These are phyloP conservation scores for Hirtodrosophila duncani DNA, from an alignment of 2,888 invertebrate genomes.

Conservation along the genomic window DNA sequence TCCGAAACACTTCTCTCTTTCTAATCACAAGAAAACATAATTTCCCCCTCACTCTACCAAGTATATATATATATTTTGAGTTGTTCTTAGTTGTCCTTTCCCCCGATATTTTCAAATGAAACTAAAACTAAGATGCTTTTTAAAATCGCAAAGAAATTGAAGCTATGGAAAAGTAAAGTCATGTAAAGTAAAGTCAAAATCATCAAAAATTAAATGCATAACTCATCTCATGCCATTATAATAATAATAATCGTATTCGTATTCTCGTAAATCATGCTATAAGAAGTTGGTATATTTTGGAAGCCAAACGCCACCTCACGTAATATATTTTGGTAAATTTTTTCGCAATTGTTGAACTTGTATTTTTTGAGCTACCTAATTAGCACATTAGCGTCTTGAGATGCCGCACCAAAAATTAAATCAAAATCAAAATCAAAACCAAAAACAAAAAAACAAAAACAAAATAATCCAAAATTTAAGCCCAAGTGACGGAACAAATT, in stretches of 20 bases:
- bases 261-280: conserved; percentile 39
- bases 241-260: conserved; percentile 21
- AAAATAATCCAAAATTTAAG: conserved; percentile 36
- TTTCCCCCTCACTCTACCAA: conserved; percentile 13
- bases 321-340: conserved; percentile 49
- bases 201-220: conserved; percentile 62
- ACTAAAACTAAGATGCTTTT: conserved; percentile 78
- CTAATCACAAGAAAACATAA: conserved; percentile 27
- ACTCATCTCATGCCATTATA: conserved; percentile 67
- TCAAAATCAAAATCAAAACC: conserved; percentile 12
- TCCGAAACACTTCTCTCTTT: conserved; percentile 19
- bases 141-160: conserved; percentile 73
- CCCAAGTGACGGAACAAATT: conserved; percentile 69
- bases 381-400: conserved; percentile 66
- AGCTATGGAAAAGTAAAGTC: conserved; percentile 34
- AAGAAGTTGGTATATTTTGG: conserved; percentile 69
- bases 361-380: conserved; percentile 66
- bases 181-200: conserved; percentile 15
- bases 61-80: conserved; percentile 28
- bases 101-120: conserved; percentile 16
- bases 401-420: conserved; percentile 60
- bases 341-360: conserved; percentile 63
- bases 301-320: conserved; percentile 43
- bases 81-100: conserved; percentile 26
- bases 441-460: conserved; percentile 21